Evolutionary conservation across 2,113 vertebrate genomes (phyloP), one percentile per base, ranked within the genome.

Genomic region (Macrotis lagotis): DNA sequence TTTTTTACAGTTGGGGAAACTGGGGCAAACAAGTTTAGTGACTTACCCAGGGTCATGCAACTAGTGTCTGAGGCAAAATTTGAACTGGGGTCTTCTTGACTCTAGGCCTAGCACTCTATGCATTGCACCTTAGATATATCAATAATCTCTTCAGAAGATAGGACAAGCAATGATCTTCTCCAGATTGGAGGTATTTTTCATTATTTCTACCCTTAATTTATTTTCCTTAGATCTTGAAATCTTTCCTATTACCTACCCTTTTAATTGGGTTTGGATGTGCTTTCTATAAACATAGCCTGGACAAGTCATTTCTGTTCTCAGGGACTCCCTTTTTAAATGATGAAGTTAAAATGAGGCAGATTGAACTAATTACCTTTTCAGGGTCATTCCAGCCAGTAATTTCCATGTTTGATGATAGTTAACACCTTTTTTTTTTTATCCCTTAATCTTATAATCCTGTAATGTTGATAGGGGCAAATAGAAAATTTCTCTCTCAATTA

Each of bases 401-500:
- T 22, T 74, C 1, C 66, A 74, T 74, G 66, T 74, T 74, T 22
- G 16, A 74, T 22, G 66, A 44, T 16, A 74, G 7, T 44, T 74
- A 44, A 74, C 5, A 22, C 5, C 16, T 16, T 22, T 22, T 74
- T n/a, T 16, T 22, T 22, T 74, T 8, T 19, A 19, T 89, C 48
- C 44, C 66, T 74, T 74, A 74, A 74, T 74, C 66, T 74, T 22
- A 74, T 44, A 44, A 74, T 89, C 88, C 48, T 83, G 48, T 66
- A 50, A 92, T 92, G 91, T 12, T 83, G 37, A 50, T 50, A 55
- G 95, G 12, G 66, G 50, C 37, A 88, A 50, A n/a, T 92, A 47
- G 66, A 24, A 51, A 66, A 14, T 88, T 92, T 92, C 48, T 50
- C 51, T 92, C n/a, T 66, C 25, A n/a, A 3, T 50, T n/a, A 51